Conservation (phyloP, 2,888 invertebrate genomes). For the Andrena haemorrhoa region DNA sequence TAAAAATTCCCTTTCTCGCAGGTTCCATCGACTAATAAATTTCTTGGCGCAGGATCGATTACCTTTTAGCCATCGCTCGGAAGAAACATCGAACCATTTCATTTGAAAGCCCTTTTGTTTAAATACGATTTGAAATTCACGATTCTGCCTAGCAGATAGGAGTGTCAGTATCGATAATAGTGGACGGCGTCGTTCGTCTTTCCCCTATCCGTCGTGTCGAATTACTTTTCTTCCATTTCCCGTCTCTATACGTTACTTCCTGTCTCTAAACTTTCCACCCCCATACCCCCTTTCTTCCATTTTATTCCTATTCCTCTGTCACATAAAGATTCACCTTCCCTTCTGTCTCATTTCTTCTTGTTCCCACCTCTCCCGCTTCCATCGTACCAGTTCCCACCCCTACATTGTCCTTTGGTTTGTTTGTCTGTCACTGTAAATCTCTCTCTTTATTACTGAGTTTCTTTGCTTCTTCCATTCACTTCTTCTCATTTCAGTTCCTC, state of each 20-base stretch:
- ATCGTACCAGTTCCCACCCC: background rate
- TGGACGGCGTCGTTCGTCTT: slow-evolving; percentile 51
- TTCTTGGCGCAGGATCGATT: slow-evolving; percentile 17
- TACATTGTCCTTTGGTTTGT: background rate
- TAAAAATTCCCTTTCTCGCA: slow-evolving; percentile 8
- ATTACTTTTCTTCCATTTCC: slow-evolving; percentile 22
- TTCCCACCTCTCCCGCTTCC: background rate
- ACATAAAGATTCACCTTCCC: slow-evolving; percentile 22
- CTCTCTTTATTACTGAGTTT: slow-evolving; percentile 17
- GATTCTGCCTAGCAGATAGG: slow-evolving; percentile 68
- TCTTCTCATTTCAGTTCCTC: background rate
- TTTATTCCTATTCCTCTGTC: slow-evolving; percentile 29
- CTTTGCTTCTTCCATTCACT: slow-evolving; percentile 3
- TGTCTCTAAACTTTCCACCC: slow-evolving; percentile 28
- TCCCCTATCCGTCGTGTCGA: slow-evolving; percentile 46
- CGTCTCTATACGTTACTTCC: slow-evolving; percentile 7
- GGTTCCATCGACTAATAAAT: slow-evolving; percentile 18
- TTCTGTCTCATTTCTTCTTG: slow-evolving; percentile 23
- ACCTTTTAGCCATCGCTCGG: slow-evolving; percentile 9
- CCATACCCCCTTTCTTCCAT: background rate
- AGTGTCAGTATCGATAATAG: slow-evolving; percentile 62
- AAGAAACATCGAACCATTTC: slow-evolving; percentile 35
- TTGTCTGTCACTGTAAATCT: slow-evolving; percentile 18
- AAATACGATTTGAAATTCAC: slow-evolving; percentile 59
- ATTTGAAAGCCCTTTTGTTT: slow-evolving; percentile 50